These are phyloP conservation scores for Solea solea DNA, from an alignment of 2,113 vertebrate species.

Conservation along the genomic window DNA sequence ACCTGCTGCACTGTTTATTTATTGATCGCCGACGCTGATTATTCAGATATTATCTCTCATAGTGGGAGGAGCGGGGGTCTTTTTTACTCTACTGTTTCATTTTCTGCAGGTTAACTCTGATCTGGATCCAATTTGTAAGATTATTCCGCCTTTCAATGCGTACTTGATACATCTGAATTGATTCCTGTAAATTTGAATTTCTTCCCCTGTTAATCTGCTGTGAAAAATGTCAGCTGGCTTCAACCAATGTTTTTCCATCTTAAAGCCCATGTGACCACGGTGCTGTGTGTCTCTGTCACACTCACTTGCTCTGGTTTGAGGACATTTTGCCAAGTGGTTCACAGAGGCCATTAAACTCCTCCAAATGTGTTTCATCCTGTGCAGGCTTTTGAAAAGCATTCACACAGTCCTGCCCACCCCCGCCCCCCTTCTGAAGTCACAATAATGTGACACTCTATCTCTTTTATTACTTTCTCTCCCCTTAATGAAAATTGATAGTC, in stretches of 20 bases:
- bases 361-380: constrained; percentile 59
- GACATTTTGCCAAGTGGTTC: constrained; percentile 65
- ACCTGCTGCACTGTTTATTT: constrained; percentile 22
- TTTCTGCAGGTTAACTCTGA: background rate
- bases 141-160: too few species aligned
- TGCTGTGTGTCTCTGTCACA: constrained; percentile 37
- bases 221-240: too few species aligned
- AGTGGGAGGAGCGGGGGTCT: background rate
- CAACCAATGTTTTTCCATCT: constrained; percentile 7
- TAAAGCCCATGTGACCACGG: background rate
- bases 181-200: too few species aligned
- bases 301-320: constrained; percentile 51
- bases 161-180: too few species aligned
- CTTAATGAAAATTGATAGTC: constrained; percentile 70
- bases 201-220: too few species aligned
- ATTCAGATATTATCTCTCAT: background rate
- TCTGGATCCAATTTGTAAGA: background rate
- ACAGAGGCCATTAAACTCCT: constrained; percentile 55
- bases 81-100: background rate
- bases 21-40: constrained; percentile 17
- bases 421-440: constrained; percentile 54
- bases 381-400: constrained; percentile 63
- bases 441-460: constrained; percentile 68
- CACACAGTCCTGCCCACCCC: constrained; percentile 47
- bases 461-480: constrained; percentile 56